Evolutionary conservation across 1,140 invertebrate species (phyloP), one percentile per base, ranked within the genome.

Genomic region (Zaprionus nigranus): DNA sequence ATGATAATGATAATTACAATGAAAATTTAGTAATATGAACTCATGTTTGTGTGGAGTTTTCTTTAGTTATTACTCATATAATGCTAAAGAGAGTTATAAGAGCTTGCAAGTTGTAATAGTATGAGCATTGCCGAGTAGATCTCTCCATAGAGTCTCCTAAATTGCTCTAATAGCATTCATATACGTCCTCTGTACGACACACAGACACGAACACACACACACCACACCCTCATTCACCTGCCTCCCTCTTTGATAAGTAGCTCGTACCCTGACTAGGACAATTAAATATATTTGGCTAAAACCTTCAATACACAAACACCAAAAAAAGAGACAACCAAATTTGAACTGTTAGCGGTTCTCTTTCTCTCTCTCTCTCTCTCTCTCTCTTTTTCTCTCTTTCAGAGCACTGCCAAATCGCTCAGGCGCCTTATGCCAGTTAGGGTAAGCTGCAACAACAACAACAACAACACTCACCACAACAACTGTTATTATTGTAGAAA

Each of bases 401-500:
- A 92, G 91, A 79, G 79, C 78, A 84, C 85, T 85, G 78, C 81
- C 75, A 82, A 90, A 67, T 79, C 83, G 75, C 85, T 92, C 77
- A 82, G 84, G 86, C 83, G 87, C 74, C 73, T 92, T 75, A 88
- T 91, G 86, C 90, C 86, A 85, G 90, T 92, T 82, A 92, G 91
- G 91, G 91, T 92, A 92, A 92, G 91, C 81, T 81, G 85, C 78
- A 88, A 83, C 70, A 74, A 59, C 53, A 85, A 59, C 53, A 85
- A 75, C 6, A 66, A 66, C 54, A 81, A 77, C 54, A 40, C 57
- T 49, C 75, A 72, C 53, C 49, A 57, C 38, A 63, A 75, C 62
- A 79, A 76, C 60, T 53, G 61, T n/a, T 43, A 36, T 46, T 54
- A 51, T 69, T 70, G 49, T n/a, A 28, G 49, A 77, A 73, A 67